A percentile compares a stretch with the other conserved stretches of the same genome.
Evolutionary conservation across 1,140 invertebrate genomes (phyloP).

Genomic region (Idris sp.): DNA sequence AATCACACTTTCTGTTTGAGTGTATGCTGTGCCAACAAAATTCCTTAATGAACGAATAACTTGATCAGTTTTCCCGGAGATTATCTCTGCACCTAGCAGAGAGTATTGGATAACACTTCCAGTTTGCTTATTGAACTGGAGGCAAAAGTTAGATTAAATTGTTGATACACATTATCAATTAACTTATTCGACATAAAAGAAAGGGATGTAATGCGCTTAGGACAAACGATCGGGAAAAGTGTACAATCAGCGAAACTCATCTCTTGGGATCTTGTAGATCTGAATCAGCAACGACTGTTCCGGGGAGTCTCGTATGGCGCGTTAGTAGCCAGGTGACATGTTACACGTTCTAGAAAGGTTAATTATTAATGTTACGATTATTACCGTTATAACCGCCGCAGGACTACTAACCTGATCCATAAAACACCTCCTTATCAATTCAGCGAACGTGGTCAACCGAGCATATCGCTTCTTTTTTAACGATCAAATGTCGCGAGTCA

Average conservation of each 20-base stretch:
- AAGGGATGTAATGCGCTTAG: constrained; percentile 41
- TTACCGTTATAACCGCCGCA: constrained; percentile 67
- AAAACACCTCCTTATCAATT: constrained; percentile 69
- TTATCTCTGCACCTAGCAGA: background rate
- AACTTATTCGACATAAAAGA: constrained; percentile 52
- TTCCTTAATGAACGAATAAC: constrained; percentile 24
- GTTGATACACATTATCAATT: constrained; percentile 47
- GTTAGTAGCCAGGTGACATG: constrained; percentile 59
- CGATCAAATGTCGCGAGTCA: constrained; percentile 48
- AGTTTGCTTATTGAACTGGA: constrained; percentile 8
- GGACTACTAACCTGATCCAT: constrained; percentile 63
- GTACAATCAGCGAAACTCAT: constrained; percentile 55
- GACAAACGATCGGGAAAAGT: constrained; percentile 41
- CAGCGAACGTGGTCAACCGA: constrained; percentile 63
- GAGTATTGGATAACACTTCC: constrained; percentile 16
- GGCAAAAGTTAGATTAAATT: constrained; percentile 28
- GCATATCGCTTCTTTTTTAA: constrained; percentile 57
- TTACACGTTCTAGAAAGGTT: constrained; percentile 63
- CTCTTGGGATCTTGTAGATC: constrained; percentile 59
- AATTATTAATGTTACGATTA: constrained; percentile 73
- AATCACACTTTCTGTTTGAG: constrained; percentile 6
- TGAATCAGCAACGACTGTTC: constrained; percentile 66
- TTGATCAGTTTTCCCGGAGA: constrained; percentile 5
- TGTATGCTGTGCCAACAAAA: constrained; percentile 9
- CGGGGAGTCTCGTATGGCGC: constrained; percentile 61